phyloP scores from a whole-genome alignment of 2,888 invertebrate genomes.

The Caenorhabditis panamensis region DNA sequence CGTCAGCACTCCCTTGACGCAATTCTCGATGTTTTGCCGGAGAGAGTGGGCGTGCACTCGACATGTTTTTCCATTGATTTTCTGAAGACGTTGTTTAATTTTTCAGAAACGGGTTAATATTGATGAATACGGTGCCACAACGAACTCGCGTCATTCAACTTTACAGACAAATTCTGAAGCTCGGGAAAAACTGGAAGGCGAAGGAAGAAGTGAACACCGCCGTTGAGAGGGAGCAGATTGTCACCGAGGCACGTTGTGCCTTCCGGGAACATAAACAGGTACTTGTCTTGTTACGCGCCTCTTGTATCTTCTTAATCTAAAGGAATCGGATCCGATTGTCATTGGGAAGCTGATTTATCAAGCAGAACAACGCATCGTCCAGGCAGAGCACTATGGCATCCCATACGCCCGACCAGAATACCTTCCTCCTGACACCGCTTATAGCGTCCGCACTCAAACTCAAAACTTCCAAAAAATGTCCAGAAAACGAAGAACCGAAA shows the following conservation, averaged over 20 bases:
- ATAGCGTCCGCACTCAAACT: conserved; percentile 63
- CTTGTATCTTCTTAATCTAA: neutral
- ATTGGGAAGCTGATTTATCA: conserved; percentile 70
- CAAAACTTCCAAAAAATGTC: conserved; percentile 61
- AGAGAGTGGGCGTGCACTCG: conserved; percentile 7
- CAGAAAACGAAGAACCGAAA: conserved; percentile 56
- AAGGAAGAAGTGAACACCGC: conserved; percentile 67
- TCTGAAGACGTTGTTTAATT: conserved; percentile 8
- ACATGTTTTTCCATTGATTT: conserved; percentile 16
- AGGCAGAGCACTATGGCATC: conserved; percentile 77
- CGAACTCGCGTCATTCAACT: conserved; percentile 54
- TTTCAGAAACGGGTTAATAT: conserved; percentile 31
- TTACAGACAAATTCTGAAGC: conserved; percentile 61
- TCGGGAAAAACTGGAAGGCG: conserved; percentile 66
- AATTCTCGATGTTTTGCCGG: neutral
- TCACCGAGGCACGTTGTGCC: conserved; percentile 66
- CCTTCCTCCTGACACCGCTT: conserved; percentile 75
- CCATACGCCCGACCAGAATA: conserved; percentile 77
- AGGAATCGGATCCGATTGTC: conserved; percentile 64
- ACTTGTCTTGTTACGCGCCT: no score
- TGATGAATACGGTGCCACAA: conserved; percentile 57
- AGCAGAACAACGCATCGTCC: conserved; percentile 72
- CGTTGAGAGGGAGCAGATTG: conserved; percentile 65
- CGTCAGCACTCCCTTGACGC: conserved; percentile 20
- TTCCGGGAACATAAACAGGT: conserved; percentile 71